phyloP scores from a whole-genome alignment of 2,797 vertebrate species.

The Sylvilagus floridanus region DNA sequence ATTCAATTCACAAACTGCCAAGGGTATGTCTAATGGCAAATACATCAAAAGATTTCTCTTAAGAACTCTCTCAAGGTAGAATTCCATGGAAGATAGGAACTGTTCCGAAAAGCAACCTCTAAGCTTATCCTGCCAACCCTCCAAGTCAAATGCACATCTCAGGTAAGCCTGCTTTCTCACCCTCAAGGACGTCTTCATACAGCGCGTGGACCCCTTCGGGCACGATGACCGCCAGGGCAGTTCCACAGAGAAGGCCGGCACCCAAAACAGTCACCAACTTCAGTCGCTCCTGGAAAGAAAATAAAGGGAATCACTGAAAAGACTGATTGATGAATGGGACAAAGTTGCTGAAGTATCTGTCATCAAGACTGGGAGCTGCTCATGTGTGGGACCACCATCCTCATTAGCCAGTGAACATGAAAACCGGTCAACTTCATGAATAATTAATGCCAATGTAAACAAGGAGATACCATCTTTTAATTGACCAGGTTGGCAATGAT shows the following conservation, averaged over 20 bases:
- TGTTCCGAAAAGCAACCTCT: conserved; percentile 4
- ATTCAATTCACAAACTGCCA: conserved; percentile 48
- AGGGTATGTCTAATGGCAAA: conserved; percentile 6
- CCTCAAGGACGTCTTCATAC: conserved; percentile 97
- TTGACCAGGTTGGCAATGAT: background rate
- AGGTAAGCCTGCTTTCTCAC: conserved; percentile 86
- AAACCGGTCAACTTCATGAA: conserved; percentile 37
- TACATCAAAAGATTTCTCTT: background rate
- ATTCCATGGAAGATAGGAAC: conserved; percentile 34
- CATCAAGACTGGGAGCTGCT: background rate
- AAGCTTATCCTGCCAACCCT: conserved; percentile 9
- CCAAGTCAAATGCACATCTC: conserved; percentile 1
- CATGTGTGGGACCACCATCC: conserved; percentile 25
- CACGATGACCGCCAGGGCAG: conserved; percentile 97
- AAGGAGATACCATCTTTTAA: conserved; percentile 35
- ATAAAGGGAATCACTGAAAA: conserved; percentile 63
- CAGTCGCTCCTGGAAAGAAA: conserved; percentile 93
- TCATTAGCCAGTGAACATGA: conserved; percentile 16
- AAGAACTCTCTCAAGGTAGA: conserved; percentile 15
- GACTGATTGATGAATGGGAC: background rate
- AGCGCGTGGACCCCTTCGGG: conserved; percentile 99
- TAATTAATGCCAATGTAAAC: conserved; percentile 58
- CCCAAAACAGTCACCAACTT: conserved; percentile 98
- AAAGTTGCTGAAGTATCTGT: background rate
- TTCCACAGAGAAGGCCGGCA: conserved; percentile 97